Conservation (phyloP, 2,888 invertebrate species). For the Tachystola acroxantha region DNA sequence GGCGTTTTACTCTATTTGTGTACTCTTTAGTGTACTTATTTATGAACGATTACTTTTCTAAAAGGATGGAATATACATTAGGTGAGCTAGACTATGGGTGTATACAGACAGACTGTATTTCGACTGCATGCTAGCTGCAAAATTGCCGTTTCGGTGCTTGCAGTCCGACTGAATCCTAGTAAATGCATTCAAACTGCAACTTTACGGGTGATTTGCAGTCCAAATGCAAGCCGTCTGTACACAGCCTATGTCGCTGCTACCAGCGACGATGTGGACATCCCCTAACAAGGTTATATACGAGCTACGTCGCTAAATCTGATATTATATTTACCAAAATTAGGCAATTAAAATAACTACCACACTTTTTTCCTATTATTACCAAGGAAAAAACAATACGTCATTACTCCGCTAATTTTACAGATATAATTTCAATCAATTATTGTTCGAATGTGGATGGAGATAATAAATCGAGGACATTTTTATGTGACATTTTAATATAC, state of each 20-base stretch:
- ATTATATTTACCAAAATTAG: conserved; percentile 35
- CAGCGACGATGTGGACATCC: conserved; percentile 45
- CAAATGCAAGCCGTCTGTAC: no score
- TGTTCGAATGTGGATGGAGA: conserved; percentile 74
- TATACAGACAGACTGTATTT: neutral
- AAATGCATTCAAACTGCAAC: no score
- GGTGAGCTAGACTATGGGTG: conserved; percentile 62
- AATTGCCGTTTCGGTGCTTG: no score
- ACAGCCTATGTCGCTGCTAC: conserved; percentile 42
- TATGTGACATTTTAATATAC: conserved; percentile 44
- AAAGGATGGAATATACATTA: conserved; percentile 78
- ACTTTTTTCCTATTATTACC: conserved; percentile 20
- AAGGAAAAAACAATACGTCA: conserved; percentile 12
- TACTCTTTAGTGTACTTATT: conserved; percentile 66
- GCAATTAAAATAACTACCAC: conserved; percentile 36
- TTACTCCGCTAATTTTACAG: conserved; percentile 35
- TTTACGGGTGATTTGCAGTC: no score
- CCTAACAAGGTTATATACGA: conserved; percentile 48
- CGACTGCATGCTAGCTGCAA: no score
- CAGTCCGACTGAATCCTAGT: no score
- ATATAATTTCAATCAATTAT: conserved; percentile 47
- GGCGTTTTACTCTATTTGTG: conserved; percentile 58
- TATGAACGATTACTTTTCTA: conserved; percentile 54
- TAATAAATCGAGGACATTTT: conserved; percentile 63
- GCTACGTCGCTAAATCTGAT: conserved; percentile 54